Evolutionary conservation across 35 echinoderm and acorn worm species (phyloP).

Genomic region (Holothuria glaberrima): DNA sequence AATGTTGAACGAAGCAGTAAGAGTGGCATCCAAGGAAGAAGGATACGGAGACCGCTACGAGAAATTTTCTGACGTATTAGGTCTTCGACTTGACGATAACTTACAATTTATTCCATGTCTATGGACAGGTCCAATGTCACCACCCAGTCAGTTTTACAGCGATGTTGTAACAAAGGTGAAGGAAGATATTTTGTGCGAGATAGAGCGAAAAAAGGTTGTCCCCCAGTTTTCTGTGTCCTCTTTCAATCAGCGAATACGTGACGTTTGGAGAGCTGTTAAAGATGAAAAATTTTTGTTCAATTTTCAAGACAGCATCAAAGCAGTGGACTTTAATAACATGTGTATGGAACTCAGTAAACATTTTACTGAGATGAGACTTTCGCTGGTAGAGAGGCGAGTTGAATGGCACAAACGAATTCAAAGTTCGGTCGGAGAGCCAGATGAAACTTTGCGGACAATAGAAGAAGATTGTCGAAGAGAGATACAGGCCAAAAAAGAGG

Average conservation of each 20-base stretch:
- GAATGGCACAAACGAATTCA: not conserved
- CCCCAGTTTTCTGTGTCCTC: not conserved
- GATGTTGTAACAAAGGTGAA: not conserved
- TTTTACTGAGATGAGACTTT: not conserved
- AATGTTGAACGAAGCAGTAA: not conserved
- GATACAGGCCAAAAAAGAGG: not conserved
- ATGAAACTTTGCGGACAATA: not conserved
- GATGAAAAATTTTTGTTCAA: conserved; percentile 15
- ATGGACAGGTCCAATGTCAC: conserved; percentile 19
- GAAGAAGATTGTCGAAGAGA: not conserved
- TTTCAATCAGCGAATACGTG: not conserved
- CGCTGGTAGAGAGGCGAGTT: not conserved
- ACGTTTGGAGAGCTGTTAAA: conserved; percentile 3
- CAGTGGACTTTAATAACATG: not conserved
- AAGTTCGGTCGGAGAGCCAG: not conserved
- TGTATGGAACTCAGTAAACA: not conserved
- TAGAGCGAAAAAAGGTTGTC: not conserved
- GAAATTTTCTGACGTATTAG: conserved; percentile 8
- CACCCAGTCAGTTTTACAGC: conserved; percentile 20
- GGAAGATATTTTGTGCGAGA: not conserved
- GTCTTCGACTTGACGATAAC: conserved; percentile 6
- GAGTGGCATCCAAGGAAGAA: not conserved
- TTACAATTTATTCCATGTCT: conserved; percentile 34
- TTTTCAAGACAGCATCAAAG: conserved; percentile 26
- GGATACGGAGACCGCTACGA: not conserved